Base-by-base conservation (phyloP, 2,797 vertebrate genomes). In the Danionella dracula region DNA sequence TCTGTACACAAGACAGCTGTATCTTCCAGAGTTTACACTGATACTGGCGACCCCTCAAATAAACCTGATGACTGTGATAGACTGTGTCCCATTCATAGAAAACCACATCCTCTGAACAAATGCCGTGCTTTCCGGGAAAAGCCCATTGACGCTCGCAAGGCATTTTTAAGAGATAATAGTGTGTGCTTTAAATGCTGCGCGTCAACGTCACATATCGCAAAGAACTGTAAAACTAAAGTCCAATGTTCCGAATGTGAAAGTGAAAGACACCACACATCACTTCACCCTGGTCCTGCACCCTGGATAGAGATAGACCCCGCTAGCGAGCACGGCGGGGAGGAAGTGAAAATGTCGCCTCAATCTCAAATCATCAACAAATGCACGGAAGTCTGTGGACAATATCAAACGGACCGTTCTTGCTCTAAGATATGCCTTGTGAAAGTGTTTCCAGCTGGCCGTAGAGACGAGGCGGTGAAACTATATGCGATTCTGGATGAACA, bases 71-170 rank as follows among this genome's bases (percentile, higher is more conserved):
- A 55, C 3, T 1, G 2, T 8, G 4, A 60, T 1, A 66, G 27
- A 19, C 13, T 9, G 2, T 66, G 49, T 34, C 21, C 12, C 0
- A 8, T 75, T 1, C 74, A 75, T 15, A 69, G 6, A 17, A 80
- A 70, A 21, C 68, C 58, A 1, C 67, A 77, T 4, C 70, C 61
- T 7, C 13, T 80, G 0, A 0, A 4, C 1, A 71, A 72, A 17
- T 80, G 74, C 12, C 3, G 54, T 1, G 53, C 20, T 4, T 79
- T 75, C 11, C 4, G 65, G 11, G 35, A 37, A 13, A 69, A 56
- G 21, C 12, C 50, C 1, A 12, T 46, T 5, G 34, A 72, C 2
- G 71, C 41, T 1, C 5, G 57, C 5, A 70, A 66, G 7, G 5
- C 20, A 45, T 6, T 46, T 12, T n/a, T n/a, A 10, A 27, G 6